Evolutionary conservation across 2,888 invertebrate species (phyloP), one percentile per base, ranked within the genome.

Genomic region (Dilophus febrilis): DNA sequence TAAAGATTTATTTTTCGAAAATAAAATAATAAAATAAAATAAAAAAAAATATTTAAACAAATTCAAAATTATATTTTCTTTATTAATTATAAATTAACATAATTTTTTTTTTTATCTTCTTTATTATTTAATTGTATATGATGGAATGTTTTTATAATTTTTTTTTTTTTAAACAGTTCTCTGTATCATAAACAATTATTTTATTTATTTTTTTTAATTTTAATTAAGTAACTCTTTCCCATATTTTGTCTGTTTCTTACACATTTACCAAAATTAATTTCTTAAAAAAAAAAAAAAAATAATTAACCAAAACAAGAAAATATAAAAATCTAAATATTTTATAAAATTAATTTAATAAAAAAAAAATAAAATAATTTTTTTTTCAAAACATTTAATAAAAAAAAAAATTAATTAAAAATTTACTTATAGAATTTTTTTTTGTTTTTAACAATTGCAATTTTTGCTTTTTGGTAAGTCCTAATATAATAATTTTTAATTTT

Each of bases 141-240:
- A 22, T 22, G 22, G 22, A 22, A 22, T 22, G 22, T 22, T 22
- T 22, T 22, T 22, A 22, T 22, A 49, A 59, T 59, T 64, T 61
- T 64, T 61, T 47, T 53, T 53, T 53, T 52, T 55, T 51, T 54
- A 48, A 56, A 54, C 56, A 58, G 55, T 58, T 56, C 58, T 50
- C 65, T 65, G 50, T 46, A 59, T 62, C 61, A 53, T 54, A 50
- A 55, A 64, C 65, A 65, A 61, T 63, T 62, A 63, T 63, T 65
- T 65, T 62, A n/a, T 34, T 18, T 22, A n/a, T n/a, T n/a, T n/a
- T n/a, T n/a, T n/a, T n/a, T n/a, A n/a, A n/a, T n/a, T n/a, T n/a
- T n/a, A n/a, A n/a, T n/a, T n/a, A n/a, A n/a, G n/a, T 35, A 17
- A 35, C 7, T 37, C 28, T 26, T 27, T 31, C n/a, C 12, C 18